Evolutionary conservation across 2,797 vertebrate genomes (phyloP).

Genomic region (Pseudochirops cupreus): DNA sequence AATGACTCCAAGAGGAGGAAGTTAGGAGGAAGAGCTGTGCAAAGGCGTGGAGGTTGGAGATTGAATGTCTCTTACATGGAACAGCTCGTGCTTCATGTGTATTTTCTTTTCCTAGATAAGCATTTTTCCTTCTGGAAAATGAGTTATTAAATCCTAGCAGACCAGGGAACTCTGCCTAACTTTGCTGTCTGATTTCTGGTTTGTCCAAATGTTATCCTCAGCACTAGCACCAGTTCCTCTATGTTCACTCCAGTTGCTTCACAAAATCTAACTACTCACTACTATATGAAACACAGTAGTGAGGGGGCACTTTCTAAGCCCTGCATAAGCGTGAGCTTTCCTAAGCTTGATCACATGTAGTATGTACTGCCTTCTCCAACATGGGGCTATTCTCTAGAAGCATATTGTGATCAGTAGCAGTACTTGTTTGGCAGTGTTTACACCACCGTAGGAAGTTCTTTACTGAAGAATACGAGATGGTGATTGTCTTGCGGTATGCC

Average conservation of each 20-base stretch:
- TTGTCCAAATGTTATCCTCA: neutral
- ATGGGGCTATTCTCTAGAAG: neutral
- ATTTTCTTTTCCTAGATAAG: neutral
- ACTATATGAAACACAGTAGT: neutral
- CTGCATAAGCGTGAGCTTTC: neutral
- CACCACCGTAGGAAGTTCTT: neutral
- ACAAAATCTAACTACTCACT: no score
- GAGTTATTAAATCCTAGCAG: neutral
- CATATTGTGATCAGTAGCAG: neutral
- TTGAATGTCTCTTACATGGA: neutral
- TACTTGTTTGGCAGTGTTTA: neutral
- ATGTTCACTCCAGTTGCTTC: neutral
- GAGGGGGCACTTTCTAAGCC: neutral
- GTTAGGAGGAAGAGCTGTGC: neutral
- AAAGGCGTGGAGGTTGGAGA: neutral
- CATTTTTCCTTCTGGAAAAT: neutral
- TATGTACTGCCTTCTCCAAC: neutral
- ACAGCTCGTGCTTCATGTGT: neutral
- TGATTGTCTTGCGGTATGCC: neutral
- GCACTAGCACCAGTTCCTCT: neutral
- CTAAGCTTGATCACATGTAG: neutral
- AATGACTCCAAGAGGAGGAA: neutral
- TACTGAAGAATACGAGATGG: neutral
- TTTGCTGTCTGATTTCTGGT: neutral
- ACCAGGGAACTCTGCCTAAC: neutral